Evolutionary conservation across 35 echinoderm and acorn worm genomes (phyloP).

Genomic region (Holothuria glaberrima): DNA sequence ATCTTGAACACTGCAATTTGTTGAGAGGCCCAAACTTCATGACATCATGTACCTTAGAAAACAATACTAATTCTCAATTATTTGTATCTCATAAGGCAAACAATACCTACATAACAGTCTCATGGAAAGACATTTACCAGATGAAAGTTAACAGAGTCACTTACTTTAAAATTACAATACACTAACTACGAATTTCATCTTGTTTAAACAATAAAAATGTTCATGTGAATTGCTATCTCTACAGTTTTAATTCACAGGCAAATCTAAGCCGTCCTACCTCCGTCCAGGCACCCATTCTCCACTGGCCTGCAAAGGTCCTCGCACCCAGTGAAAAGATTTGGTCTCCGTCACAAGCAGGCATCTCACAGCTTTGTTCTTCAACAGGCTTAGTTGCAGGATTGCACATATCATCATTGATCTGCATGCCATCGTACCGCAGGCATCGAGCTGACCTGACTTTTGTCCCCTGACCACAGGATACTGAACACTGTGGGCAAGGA

Average conservation of each 20-base stretch:
- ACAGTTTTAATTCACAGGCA: background rate
- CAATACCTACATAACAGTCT: no score
- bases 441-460: constrained; percentile 12
- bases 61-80: no score
- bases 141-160: no score
- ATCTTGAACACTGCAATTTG: no score
- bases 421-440: constrained; percentile 31
- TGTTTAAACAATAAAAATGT: background rate
- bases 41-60: no score
- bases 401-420: constrained; percentile 37
- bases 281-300: constrained; percentile 72
- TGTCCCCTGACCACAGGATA: constrained; percentile 47
- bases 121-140: no score
- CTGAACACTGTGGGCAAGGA: constrained; percentile 55
- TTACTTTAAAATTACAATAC: no score
- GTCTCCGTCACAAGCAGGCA: background rate
- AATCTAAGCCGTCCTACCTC: background rate
- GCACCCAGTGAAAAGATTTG: background rate
- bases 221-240: background rate
- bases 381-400: constrained; percentile 59
- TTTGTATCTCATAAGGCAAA: no score
- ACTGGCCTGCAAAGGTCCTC: constrained; percentile 7
- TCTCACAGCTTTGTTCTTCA: constrained; percentile 16
- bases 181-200: background rate
- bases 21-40: no score